Evolutionary conservation across 2,888 invertebrate species (phyloP).

Genomic region (Drosophila borborema): DNA sequence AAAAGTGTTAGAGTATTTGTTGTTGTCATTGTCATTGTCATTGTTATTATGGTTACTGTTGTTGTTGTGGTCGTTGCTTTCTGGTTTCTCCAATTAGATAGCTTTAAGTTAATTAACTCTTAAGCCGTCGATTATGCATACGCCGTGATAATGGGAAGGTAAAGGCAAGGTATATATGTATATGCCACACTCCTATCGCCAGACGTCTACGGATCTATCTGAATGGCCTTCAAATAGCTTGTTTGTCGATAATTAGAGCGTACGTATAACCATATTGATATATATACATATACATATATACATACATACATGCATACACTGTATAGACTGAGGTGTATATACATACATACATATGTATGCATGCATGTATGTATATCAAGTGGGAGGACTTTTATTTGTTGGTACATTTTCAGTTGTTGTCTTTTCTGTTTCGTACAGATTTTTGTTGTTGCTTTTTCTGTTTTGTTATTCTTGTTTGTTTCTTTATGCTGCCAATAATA

Average conservation of each 20-base stretch:
- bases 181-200: constrained; percentile 22
- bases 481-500: constrained; percentile 36
- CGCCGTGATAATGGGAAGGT: constrained; percentile 43
- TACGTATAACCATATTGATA: constrained; percentile 20
- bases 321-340: not conserved
- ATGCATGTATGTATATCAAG: not conserved
- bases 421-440: too few relatives aligned
- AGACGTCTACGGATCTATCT: constrained; percentile 25
- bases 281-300: not conserved
- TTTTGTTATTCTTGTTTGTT: constrained; percentile 16
- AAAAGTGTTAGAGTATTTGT: constrained; percentile 23
- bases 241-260: constrained; percentile 62
- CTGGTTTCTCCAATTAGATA: constrained; percentile 50
- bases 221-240: constrained; percentile 42
- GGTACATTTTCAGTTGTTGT: constrained; percentile 1
- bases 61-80: not conserved
- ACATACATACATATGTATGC: not conserved
- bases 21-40: constrained; percentile 17
- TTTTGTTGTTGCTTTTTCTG: constrained; percentile 2
- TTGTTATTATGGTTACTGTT: constrained; percentile 6
- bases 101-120: constrained; percentile 62
- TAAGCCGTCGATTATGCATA: constrained; percentile 58
- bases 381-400: constrained; percentile 21
- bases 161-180: constrained; percentile 20
- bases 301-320: not conserved